Evolutionary conservation across 2,797 vertebrate genomes (phyloP), one percentile per base, ranked within the genome.

Genomic region (Picus viridis): DNA sequence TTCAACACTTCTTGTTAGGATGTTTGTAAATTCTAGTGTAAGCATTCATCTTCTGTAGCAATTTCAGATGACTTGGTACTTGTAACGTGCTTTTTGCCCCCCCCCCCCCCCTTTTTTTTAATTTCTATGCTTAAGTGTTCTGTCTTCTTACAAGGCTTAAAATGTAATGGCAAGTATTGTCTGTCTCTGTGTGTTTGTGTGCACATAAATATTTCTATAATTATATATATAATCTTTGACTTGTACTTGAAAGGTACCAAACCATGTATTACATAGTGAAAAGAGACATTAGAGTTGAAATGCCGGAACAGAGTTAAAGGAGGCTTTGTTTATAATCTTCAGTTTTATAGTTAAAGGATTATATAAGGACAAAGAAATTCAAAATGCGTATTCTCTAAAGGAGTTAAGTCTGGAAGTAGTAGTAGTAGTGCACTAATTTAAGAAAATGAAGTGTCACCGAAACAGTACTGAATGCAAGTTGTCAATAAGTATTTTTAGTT

Each of bases 191-290:
- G 24, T 85, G 1, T 63, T 2, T 61, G 8, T 47, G 17, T 78
- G 62, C 59, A 56, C 2, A 10, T 83, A 86, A 88, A 95, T 91
- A 71, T 68, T 71, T 86, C 59, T 71, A 29, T 72, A 26, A 64
- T 56, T 86, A 63, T 76, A 11, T 59, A 20, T 69, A 3, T 53
- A 53, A 87, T 69, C 57, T 94, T 92, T 84, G 75, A 12, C 22
- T 94, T 75, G 45, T 57, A 86, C 68, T 94, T 92, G 92, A 92
- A 88, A 92, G 96, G 92, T 89, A 94, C 71, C 58, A 65, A 92
- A 92, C 83, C 90, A 71, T 58, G 26, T 58, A 15, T 69, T 77
- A n/a, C 6, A 16, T 69, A 61, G 62, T 83, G 70, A 85, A 96
- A 92, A 74, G 39, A 81, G 59, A 32, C 90, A 65, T 47, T 83